Evolutionary conservation across 2,888 invertebrate genomes (phyloP).

Genomic region (Globia sparganii): DNA sequence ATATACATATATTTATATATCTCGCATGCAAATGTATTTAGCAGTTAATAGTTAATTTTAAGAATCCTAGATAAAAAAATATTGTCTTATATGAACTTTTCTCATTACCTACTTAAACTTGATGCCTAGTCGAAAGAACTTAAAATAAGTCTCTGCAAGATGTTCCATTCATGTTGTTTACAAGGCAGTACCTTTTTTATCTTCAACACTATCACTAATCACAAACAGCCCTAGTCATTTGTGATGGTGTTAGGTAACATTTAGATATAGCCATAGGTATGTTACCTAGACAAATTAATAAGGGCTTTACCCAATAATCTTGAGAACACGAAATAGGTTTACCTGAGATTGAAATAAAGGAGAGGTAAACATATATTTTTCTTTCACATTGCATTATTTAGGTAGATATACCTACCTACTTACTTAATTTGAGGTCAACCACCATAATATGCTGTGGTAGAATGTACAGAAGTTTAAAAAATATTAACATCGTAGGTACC

Average conservation of each 20-base stretch:
- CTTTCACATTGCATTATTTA: neutral
- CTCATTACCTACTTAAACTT: neutral
- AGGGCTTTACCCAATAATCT: neutral
- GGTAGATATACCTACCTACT: neutral
- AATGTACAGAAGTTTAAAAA: neutral
- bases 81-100: neutral
- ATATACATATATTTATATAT: neutral
- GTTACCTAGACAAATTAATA: neutral
- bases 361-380: neutral
- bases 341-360: neutral
- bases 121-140: neutral
- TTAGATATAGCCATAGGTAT: neutral
- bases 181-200: neutral
- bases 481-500: too few relatives aligned
- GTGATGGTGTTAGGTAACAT: neutral
- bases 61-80: neutral
- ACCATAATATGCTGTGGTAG: neutral
- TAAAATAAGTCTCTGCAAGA: neutral
- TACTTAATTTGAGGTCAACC: constrained; percentile 6
- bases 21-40: neutral
- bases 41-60: neutral
- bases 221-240: neutral
- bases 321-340: neutral
- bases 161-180: too few relatives aligned
- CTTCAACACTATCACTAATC: neutral